Evolutionary conservation across 2,797 vertebrate species (phyloP), one percentile per base, ranked within the genome.

Genomic region (Melopsittacus undulatus): DNA sequence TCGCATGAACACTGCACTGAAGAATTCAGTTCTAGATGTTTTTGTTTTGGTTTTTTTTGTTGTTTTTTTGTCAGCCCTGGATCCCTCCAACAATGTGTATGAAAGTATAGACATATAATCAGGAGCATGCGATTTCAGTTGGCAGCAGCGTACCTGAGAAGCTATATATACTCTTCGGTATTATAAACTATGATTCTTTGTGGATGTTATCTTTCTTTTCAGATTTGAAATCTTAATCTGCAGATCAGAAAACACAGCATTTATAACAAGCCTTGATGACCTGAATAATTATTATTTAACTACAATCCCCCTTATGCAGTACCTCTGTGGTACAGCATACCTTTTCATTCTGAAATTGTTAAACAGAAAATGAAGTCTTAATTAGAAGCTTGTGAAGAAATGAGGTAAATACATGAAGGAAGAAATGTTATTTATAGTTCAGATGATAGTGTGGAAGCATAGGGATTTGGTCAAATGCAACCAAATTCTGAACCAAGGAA

Each of bases 141-240:
- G 34, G 30, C 13, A 52, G 18, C 21, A 38, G 11, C 11, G 24
- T 52, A 59, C 21, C 27, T 43, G 38, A 57, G 81, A 49, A 84
- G 52, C 8, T 29, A n/a, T 0, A 0, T 34, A 16, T 62, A 32
- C 7, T 54, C 4, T 73, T 57, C 7, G 22, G 15, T 67, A 26
- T 38, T 38, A 32, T 29, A 81, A 82, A 57, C 9, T 18, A 13
- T 40, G 34, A 34, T 34, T 67, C 1, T 83, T 76, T 46, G 7
- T 16, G 9, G 1, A 1, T 46, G 3, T 14, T 36, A 21, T 40
- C 11, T 63, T 74, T 23, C 10, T 43, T 72, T 63, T 67, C 13
- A 48, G 29, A 87, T 43, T 66, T 57, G 5, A 57, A 67, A 78
- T 63, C 16, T 46, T 73, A 48, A 78, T 29, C 27, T 62, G 13